Evolutionary conservation across 2,797 vertebrate genomes (phyloP), one percentile per base, ranked within the genome.

Genomic region (Naso thynnoides): DNA sequence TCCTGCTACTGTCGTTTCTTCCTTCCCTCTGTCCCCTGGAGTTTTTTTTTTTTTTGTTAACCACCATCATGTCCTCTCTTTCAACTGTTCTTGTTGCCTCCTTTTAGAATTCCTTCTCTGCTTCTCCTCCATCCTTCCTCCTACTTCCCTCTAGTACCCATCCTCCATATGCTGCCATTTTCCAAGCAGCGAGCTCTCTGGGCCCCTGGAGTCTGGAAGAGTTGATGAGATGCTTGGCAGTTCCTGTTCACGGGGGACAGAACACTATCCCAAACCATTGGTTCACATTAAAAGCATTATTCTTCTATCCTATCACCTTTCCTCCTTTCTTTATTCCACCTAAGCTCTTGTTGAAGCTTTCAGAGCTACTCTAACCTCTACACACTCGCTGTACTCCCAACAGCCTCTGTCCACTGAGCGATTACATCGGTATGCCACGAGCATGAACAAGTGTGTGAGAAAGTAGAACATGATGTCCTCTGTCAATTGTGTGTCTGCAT

Each of bases 401-500:
- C 71, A 82, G 48, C 68, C 73, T 58, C 70, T 70, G 76, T 83
- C 80, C 79, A 54, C 49, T 3, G 44, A 57, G 52, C 74, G 80
- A 86, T 86, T 87, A 75, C 80, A 84, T 88, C 71, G 82, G 78
- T 79, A 79, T 86, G 85, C 72, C 41, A 62, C 3, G 7, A 62
- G 66, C 39, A 29, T 45, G 66, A 70, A 55, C 73, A 55, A 50
- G 56, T 64, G 67, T 58, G 75, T 71, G 79, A 76, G 70, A 84
- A 81, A 78, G 69, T 73, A 68, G 70, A 45, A 66, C 79, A 79
- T 81, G 80, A 79, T 65, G 59, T 78, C 53, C 52, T 71, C 53
- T 53, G 61, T 73, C 63, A 73, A 70, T 61, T 74, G 54, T 65
- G 50, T 45, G 60, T n/a, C n/a, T 63, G 62, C 58, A 78, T 14